These are phyloP conservation scores for Cryptus viduatorius DNA, from an alignment of 2,888 invertebrate genomes.

Conservation along the genomic window DNA sequence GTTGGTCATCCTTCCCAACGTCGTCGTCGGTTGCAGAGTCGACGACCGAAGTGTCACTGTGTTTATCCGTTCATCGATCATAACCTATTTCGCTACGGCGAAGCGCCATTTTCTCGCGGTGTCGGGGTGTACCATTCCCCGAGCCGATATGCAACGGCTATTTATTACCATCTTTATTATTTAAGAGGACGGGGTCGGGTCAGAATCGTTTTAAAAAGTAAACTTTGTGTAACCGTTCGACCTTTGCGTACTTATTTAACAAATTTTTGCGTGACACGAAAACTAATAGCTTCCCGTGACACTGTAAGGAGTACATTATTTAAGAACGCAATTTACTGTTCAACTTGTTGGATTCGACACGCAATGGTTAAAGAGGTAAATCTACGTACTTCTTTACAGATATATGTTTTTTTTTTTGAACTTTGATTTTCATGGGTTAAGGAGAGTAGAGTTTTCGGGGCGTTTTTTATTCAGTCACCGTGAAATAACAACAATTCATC, in stretches of 20 bases:
- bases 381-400: no score
- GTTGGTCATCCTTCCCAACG: constrained; percentile 16
- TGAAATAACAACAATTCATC: no score
- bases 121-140: neutral
- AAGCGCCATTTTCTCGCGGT: constrained; percentile 18
- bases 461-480: no score
- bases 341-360: neutral
- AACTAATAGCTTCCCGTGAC: neutral
- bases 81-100: constrained; percentile 11
- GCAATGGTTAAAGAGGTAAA: neutral
- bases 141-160: neutral
- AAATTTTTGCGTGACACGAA: neutral
- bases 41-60: constrained; percentile 14
- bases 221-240: neutral
- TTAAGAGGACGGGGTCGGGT: neutral
- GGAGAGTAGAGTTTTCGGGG: no score
- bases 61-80: constrained; percentile 28
- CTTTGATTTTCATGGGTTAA: no score
- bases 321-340: neutral
- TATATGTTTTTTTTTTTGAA: no score
- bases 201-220: neutral
- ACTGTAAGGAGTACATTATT: no score
- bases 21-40: constrained; percentile 23
- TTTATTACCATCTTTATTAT: neutral
- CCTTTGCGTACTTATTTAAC: neutral